Evolutionary conservation across 2,113 vertebrate genomes (phyloP).

Genomic region (Corydoras sp.): DNA sequence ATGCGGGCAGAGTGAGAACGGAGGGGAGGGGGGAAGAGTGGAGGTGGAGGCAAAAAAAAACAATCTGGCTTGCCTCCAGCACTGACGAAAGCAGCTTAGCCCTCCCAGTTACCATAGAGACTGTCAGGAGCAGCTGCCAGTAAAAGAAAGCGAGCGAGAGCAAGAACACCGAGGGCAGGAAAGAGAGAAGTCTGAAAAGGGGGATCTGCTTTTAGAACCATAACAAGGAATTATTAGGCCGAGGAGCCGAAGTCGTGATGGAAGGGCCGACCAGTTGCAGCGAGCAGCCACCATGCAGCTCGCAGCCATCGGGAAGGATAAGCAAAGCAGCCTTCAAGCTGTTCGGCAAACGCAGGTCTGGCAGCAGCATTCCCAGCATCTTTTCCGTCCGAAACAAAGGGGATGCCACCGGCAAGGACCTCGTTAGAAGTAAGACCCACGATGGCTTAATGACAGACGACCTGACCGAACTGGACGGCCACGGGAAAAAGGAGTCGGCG

Average conservation of each 20-base stretch:
- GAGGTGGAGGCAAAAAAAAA: slow-evolving; percentile 59
- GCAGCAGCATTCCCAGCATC: slow-evolving; percentile 83
- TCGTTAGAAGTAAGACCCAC: slow-evolving; percentile 85
- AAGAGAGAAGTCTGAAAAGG: slow-evolving; percentile 24
- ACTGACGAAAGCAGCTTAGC: slow-evolving; percentile 82
- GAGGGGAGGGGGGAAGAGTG: slow-evolving; percentile 48
- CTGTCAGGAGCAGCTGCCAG: slow-evolving; percentile 67
- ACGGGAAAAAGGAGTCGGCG: slow-evolving; percentile 65
- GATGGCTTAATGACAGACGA: slow-evolving; percentile 79
- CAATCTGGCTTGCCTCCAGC: slow-evolving; percentile 69
- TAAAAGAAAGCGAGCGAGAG: slow-evolving; percentile 56
- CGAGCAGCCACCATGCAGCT: slow-evolving; percentile 73
- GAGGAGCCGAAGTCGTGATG: slow-evolving; percentile 62
- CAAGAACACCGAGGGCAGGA: slow-evolving; percentile 56
- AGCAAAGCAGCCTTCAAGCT: slow-evolving; percentile 96
- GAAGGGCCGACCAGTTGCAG: slow-evolving; percentile 81
- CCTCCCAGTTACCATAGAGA: slow-evolving; percentile 92
- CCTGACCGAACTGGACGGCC: slow-evolving; percentile 60
- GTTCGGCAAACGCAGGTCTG: slow-evolving; percentile 82
- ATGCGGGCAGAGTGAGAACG: slow-evolving; percentile 29
- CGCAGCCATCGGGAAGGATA: slow-evolving; percentile 84
- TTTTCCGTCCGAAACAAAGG: slow-evolving; percentile 90
- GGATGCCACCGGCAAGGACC: slow-evolving; percentile 67
- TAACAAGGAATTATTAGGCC: slow-evolving; percentile 47
- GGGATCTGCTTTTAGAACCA: slow-evolving; percentile 43